phyloP scores from a whole-genome alignment of 2,888 invertebrate species.

The Aphidoletes aphidimyza region DNA sequence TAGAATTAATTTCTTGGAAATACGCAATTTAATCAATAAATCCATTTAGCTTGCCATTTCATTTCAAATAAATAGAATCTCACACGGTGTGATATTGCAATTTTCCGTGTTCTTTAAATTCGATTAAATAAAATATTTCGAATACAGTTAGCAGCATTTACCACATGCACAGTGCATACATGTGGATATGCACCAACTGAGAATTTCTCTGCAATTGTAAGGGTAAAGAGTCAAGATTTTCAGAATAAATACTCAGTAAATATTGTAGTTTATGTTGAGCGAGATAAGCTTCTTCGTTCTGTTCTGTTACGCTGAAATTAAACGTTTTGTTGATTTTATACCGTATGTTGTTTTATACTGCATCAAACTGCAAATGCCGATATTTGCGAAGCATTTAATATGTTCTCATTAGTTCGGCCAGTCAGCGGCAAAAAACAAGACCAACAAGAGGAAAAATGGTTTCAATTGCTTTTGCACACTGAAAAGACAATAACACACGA shows the following conservation, averaged over 20 bases:
- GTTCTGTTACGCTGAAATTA: background rate
- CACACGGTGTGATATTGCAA: too few species aligned
- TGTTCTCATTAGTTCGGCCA: constrained; percentile 6
- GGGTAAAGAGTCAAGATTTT: background rate
- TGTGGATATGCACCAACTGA: too few species aligned
- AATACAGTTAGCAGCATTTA: too few species aligned
- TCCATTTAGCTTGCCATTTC: too few species aligned
- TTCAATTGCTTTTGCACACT: too few species aligned
- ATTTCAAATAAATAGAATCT: too few species aligned
- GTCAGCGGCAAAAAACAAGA: background rate
- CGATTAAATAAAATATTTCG: too few species aligned
- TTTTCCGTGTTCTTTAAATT: too few species aligned
- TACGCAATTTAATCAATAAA: too few species aligned
- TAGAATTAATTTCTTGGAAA: too few species aligned
- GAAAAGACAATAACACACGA: background rate
- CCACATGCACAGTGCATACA: too few species aligned
- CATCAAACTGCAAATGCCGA: background rate
- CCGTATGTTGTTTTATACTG: background rate
- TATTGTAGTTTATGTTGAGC: background rate
- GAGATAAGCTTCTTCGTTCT: background rate
- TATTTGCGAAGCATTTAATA: background rate
- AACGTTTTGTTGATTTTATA: background rate
- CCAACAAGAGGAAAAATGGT: background rate
- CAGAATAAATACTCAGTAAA: background rate
- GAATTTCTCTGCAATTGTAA: background rate